Evolutionary conservation across 2,797 vertebrate species (phyloP), one percentile per base, ranked within the genome.

Genomic region (Vultur gryphus): DNA sequence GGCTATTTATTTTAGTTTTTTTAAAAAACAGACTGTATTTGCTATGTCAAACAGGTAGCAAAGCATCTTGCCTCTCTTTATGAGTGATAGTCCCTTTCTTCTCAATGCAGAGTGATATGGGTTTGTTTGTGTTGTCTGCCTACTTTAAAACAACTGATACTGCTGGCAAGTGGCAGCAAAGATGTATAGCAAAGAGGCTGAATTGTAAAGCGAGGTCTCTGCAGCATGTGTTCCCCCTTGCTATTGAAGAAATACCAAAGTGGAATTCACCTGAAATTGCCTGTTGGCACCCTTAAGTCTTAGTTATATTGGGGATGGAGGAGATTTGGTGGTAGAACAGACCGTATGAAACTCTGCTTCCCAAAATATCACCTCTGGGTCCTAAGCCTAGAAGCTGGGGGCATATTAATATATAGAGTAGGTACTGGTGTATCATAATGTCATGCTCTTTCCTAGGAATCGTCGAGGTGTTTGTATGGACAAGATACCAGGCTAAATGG

Each of bases 61-160:
- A 44, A 79, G 29, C 19, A 46, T 76, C 49, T 57, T 82, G 39
- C 33, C 21, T 86, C 1, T 13, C 43, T 73, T 41, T 75, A 5
- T 29, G 46, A 44, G 20, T 28, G 21, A 19, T n/a, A 76, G 24
- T 67, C 13, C 7, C 29, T 81, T 90, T 83, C n/a, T 46, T 93
- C 11, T 73, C 28, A 15, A 2, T 8, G 5, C 16, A 35, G 51
- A 48, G 20, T 14, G 5, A 26, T 54, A 6, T 0, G 1, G 33
- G 16, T 91, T 87, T 90, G 19, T 31, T 44, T 87, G 31, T 76
- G 35, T 41, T 77, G 37, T 25, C 37, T 71, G 13, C 24, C 28
- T 66, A 0, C 41, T 66, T 66, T 29, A 62, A 66, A 92, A 62
- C 5, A n/a, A 20, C 17, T 0, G 1, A 21, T 48, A 21, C 11